Evolutionary conservation across 2,113 vertebrate genomes (phyloP), one percentile per base, ranked within the genome.

Genomic region (Gymnorhina tibicen): DNA sequence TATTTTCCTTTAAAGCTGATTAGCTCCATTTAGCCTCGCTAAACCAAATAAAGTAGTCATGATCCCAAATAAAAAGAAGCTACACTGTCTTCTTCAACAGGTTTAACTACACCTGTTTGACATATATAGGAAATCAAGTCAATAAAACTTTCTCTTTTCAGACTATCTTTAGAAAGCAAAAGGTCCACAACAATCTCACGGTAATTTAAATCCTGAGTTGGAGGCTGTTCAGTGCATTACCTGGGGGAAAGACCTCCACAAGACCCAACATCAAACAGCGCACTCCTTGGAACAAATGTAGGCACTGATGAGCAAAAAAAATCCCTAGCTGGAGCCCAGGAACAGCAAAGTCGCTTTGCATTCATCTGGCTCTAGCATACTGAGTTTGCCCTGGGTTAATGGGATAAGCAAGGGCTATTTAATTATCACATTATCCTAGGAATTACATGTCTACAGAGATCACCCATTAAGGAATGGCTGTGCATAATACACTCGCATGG

Each of bases 371-470:
- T 93, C 83, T 22, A 84, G 59, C 86, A 93, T 7, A 73, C 79
- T 7, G 41, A 77, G 64, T 89, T 95, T 95, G 89, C 86, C 83
- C 96, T 66, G 56, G 50, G 94, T 92, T 97, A 96, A 97, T 95
- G 91, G 80, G 95, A 95, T 97, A 89, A 95, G 83, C 75, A 81
- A 93, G 64, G 94, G 83, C 89, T 93, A 95, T 95, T 97, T 92
- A 93, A 96, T 95, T 93, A 91, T 81, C 93, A 91, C 0, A 2
- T 95, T 93, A 96, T 81, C 93, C 96, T 12, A 95, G 83, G 94
- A 96, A 96, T 92, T 92, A 89, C 89, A 87, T n/a, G 93, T 68
- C 91, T 92, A 66, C 21, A 92, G 91, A 95, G 93, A 95, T 93
- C 73, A 89, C 55, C 86, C 83, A 86, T 89, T 84, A 91, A 67